Conservation (phyloP, 2,888 invertebrate genomes). For the Myopa testacea region DNA sequence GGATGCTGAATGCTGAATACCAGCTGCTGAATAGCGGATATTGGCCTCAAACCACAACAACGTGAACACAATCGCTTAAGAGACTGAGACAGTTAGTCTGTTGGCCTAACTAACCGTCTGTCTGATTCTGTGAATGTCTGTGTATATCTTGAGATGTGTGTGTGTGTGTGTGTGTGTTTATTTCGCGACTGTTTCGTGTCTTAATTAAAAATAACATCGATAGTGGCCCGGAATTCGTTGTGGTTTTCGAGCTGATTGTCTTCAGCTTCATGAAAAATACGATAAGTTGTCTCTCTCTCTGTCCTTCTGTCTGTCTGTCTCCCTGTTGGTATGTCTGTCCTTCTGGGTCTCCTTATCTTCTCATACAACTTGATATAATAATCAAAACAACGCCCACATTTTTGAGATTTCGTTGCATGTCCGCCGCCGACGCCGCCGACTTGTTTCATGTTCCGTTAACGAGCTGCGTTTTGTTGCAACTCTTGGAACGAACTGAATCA, state of each 20-base stretch:
- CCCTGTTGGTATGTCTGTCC: background rate
- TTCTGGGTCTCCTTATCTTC: background rate
- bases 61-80: background rate
- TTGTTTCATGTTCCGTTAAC: background rate
- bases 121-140: background rate
- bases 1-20: too few relatives aligned
- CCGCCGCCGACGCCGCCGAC: background rate
- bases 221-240: background rate
- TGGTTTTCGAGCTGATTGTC: background rate
- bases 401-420: background rate
- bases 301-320: too few relatives aligned
- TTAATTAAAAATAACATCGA: constrained; percentile 19
- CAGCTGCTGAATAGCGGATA: too few relatives aligned
- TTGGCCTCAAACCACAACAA: constrained; percentile 1
- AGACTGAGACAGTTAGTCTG: constrained; percentile 1
- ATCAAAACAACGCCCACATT: constrained; percentile 33
- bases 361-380: constrained; percentile 26
- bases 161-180: too few relatives aligned
- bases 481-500: background rate
- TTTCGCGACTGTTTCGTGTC: constrained; percentile 11
- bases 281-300: too few relatives aligned
- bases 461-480: background rate
- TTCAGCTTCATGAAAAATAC: background rate
- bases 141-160: too few relatives aligned
- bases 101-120: constrained; percentile 1